A percentile compares a stretch with the other conserved stretches of the same genome.
Conservation (phyloP, 1,140 invertebrate genomes). For the Dufourea novaeangliae region DNA sequence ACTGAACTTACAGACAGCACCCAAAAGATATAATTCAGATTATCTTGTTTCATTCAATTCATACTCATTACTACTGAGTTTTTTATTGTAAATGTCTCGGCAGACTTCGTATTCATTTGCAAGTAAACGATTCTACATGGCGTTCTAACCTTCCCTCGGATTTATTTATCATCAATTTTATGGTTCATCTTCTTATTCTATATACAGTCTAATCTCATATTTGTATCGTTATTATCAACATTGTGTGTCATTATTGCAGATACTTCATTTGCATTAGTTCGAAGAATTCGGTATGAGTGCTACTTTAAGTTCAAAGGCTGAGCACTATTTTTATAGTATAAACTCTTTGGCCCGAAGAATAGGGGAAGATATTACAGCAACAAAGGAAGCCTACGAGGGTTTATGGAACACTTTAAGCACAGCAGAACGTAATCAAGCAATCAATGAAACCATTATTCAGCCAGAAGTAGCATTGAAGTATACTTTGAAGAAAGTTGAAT, state of each 20-base stretch:
- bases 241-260: constrained; percentile 9
- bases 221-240: neutral
- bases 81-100: neutral
- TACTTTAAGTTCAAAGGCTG: constrained; percentile 78
- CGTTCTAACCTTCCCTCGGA: constrained; percentile 4
- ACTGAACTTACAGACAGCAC: neutral
- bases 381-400: constrained; percentile 86
- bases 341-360: constrained; percentile 87
- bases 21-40: neutral
- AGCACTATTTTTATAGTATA: constrained; percentile 87
- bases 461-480: constrained; percentile 88
- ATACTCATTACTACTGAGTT: neutral
- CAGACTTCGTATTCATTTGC: neutral
- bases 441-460: constrained; percentile 89
- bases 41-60: neutral
- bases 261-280: constrained; percentile 3
- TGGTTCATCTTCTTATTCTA: neutral
- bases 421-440: constrained; percentile 87
- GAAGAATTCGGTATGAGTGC: constrained; percentile 56
- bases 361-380: constrained; percentile 85
- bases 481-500: constrained; percentile 79
- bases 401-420: constrained; percentile 86
- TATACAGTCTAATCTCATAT: neutral
- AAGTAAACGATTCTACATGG: neutral
- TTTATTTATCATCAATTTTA: neutral